Base-by-base conservation (phyloP, 2,888 invertebrate species). In the Brachylomia viminalis region DNA sequence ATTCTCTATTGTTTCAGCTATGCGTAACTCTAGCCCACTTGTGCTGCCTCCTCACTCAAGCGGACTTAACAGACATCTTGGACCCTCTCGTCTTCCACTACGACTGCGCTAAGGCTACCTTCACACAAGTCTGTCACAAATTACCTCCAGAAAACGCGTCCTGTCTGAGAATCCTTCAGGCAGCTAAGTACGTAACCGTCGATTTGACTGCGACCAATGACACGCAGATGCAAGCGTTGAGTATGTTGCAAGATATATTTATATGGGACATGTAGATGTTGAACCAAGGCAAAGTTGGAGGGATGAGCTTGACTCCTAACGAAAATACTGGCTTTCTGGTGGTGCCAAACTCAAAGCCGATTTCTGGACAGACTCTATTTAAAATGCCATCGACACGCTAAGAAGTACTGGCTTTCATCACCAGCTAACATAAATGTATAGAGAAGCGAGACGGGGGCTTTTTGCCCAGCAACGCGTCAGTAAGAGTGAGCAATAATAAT, bases 21-120 rank as follows among this genome's bases (percentile, higher is more conserved):
- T 98, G 98, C 92, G 95, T 98, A 42, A 97, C 98, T 0, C 94
- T 98, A 11, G 97, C 98, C 47, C 98, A 98, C 91, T 91, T 98
- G 72, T 97, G 98, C 77, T 97, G 97, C 49, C 91, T 98, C 10
- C 94, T 98, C 0, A 94, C 93, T 1, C 91, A 92, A 6, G 95
- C 97, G 0, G 98, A 98, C 91, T 93, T 98, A 20, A 59, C 92
- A 0, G 93, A 95, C 33, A 94, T 98, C 17, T 87, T 97, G 56
- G 97, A 97, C 59, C 94, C 96, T 0, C 90, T 97, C 0, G 91
- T 95, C 1, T 96, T 97, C 75, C 96, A 97, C 87, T 92, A 92
- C 87, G 96, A 96, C 73, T 93, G 93, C 76, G 95, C 95, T 3
- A 95, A 95, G 78, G 72, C 90, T 1, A 92, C 95, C 0, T 94